Conservation (phyloP, 2,113 vertebrate species). For the Sarotherodon lohbergeri region DNA sequence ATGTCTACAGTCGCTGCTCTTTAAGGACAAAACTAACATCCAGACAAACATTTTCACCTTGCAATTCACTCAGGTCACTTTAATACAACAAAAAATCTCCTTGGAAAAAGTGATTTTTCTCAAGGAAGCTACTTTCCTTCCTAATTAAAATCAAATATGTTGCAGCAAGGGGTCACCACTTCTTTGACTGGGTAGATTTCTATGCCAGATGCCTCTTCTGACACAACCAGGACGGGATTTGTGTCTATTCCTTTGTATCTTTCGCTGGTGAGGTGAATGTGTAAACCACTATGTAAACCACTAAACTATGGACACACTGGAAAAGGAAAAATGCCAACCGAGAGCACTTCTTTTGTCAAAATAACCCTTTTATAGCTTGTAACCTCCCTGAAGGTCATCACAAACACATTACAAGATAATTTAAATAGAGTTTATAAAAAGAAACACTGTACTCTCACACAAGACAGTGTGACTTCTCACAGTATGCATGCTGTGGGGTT, state of each 20-base stretch:
- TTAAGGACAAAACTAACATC: neutral
- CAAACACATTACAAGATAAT: neutral
- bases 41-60: neutral
- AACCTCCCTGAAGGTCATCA: neutral
- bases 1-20: neutral
- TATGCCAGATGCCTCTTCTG: neutral
- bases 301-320: neutral
- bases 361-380: neutral
- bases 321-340: neutral
- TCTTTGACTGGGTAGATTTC: neutral
- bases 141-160: neutral
- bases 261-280: neutral
- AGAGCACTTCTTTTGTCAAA: neutral
- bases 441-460: neutral
- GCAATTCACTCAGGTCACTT: neutral
- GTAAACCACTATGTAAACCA: neutral
- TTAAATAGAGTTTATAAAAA: neutral
- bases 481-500: fast-evolving
- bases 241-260: neutral
- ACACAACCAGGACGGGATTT: neutral
- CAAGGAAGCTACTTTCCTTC: neutral
- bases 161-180: neutral
- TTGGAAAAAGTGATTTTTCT: neutral
- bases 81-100: neutral
- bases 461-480: neutral